A percentile compares a stretch with the other conserved stretches of the same genome.
Evolutionary conservation across 2,113 vertebrate genomes (phyloP).

Genomic region (Aix galericulata): DNA sequence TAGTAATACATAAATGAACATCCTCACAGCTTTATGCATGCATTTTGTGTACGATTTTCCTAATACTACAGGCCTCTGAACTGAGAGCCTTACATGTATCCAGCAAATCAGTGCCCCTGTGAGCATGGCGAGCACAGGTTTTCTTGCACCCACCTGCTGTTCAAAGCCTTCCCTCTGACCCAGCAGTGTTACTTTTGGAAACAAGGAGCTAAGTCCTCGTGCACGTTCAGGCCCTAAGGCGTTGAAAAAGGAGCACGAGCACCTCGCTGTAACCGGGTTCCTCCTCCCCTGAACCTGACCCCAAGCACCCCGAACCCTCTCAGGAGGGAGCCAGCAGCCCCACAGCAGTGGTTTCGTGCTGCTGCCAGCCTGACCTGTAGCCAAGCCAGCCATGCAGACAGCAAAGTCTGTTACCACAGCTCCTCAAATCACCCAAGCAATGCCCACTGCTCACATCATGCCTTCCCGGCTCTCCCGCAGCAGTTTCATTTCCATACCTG

Average conservation of each 20-base stretch:
- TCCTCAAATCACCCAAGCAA: neutral
- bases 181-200: neutral
- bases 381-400: neutral
- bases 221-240: neutral
- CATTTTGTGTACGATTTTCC: neutral
- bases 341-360: neutral
- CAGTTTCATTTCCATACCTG: fast-evolving
- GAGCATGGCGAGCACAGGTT: neutral
- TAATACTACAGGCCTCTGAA: neutral
- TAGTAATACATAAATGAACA: neutral
- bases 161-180: neutral
- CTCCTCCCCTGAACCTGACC: neutral
- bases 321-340: neutral
- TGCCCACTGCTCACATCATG: neutral
- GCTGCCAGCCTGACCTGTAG: neutral
- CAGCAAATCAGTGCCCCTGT: neutral
- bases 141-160: neutral
- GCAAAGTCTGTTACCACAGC: neutral
- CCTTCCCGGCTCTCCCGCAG: neutral
- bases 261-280: neutral
- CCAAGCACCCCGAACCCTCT: neutral
- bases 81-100: neutral
- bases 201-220: neutral
- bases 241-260: neutral
- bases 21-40: neutral